phyloP scores from a whole-genome alignment of 2,797 vertebrate species.

The Sebastes taczanowskii region DNA sequence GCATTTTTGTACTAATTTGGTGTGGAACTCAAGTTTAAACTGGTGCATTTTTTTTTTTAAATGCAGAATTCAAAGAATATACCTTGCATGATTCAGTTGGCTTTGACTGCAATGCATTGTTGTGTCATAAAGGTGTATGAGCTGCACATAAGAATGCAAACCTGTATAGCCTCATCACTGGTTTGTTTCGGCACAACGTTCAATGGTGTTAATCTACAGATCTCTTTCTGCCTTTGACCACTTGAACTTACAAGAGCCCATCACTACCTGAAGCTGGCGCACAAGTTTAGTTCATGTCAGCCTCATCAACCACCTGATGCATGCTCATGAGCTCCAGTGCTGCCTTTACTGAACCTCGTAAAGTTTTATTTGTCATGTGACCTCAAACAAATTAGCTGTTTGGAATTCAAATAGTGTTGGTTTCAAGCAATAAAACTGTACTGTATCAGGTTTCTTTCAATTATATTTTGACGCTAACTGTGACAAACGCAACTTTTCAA shows the following conservation, averaged over 20 bases:
- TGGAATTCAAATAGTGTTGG: not conserved
- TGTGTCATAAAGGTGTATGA: not conserved
- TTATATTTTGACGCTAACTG: too few relatives aligned
- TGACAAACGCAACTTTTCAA: too few relatives aligned
- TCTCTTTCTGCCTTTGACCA: not conserved
- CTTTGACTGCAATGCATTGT: too few relatives aligned
- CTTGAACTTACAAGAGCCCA: not conserved
- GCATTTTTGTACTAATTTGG: too few relatives aligned
- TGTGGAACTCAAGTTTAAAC: not conserved
- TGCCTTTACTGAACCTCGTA: not conserved
- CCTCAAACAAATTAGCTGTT: not conserved
- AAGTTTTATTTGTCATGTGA: not conserved
- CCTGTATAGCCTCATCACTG: not conserved
- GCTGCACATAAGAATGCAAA: not conserved
- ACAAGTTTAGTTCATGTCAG: not conserved
- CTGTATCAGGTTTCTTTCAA: not conserved
- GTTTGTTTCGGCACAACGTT: not conserved
- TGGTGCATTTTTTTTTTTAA: not conserved
- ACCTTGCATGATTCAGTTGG: too few relatives aligned
- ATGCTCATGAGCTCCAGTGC: not conserved
- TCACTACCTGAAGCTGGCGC: not conserved
- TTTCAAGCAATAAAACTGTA: not conserved
- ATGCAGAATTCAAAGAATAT: not conserved
- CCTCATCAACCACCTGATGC: not conserved
- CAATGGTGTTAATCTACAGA: not conserved